Percentiles rank a stretch among this genome's conserved stretches.
These are phyloP conservation scores for Platanista minor DNA, from an alignment of 2,113 vertebrate species.

Conservation along the genomic window DNA sequence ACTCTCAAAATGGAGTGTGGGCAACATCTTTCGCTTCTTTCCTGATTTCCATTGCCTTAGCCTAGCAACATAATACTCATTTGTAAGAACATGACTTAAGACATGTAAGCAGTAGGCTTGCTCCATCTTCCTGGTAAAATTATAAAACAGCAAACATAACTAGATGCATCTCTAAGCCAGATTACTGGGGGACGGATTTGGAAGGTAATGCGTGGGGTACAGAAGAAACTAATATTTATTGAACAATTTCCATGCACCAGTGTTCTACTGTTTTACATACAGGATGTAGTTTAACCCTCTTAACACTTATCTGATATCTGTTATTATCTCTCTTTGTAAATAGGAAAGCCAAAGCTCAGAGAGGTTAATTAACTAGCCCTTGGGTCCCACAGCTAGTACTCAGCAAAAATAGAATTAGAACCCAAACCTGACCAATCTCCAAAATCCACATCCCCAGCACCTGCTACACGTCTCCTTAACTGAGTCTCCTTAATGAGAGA, in stretches of 20 bases:
- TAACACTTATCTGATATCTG: constrained; percentile 15
- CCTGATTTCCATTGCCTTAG: background rate
- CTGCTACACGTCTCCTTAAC: background rate
- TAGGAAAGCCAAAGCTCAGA: constrained; percentile 26
- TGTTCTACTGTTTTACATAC: constrained; percentile 46
- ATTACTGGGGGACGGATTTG: background rate
- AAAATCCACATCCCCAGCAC: background rate
- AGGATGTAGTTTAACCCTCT: constrained; percentile 24
- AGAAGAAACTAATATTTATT: constrained; percentile 55
- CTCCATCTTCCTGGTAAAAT: background rate
- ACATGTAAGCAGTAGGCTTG: background rate
- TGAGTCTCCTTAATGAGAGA: background rate
- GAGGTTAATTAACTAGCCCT: background rate
- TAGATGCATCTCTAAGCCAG: background rate
- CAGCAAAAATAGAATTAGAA: constrained; percentile 33
- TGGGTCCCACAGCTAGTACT: background rate
- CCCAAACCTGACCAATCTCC: background rate
- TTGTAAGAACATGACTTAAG: constrained; percentile 14
- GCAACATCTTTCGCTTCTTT: background rate
- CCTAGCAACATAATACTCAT: background rate
- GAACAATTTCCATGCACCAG: background rate
- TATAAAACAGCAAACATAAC: background rate
- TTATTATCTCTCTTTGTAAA: constrained; percentile 40
- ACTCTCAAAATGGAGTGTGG: background rate
- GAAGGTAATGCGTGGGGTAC: background rate